phyloP scores from a whole-genome alignment of 2,888 invertebrate species.

The Napeogenes sylphis region DNA sequence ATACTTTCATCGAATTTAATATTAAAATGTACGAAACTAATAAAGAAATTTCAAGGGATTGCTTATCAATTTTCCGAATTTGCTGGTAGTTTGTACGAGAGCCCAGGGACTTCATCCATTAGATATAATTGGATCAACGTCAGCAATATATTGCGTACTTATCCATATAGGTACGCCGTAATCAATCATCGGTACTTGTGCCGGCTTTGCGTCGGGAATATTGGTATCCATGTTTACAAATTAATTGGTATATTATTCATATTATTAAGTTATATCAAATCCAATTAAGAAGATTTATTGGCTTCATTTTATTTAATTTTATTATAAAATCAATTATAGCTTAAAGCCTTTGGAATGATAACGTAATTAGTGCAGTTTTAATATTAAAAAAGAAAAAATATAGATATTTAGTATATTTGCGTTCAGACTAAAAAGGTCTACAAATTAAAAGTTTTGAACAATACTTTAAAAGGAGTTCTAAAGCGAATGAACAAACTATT shows the following conservation, averaged over 20 bases:
- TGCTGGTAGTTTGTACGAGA: slow-evolving; percentile 30
- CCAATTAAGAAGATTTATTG: too few species aligned
- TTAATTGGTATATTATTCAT: background rate
- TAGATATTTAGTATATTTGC: too few species aligned
- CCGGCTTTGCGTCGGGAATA: slow-evolving; percentile 1
- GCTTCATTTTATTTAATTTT: too few species aligned
- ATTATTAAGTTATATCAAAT: too few species aligned
- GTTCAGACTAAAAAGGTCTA: too few species aligned
- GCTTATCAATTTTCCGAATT: slow-evolving; percentile 40
- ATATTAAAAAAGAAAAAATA: too few species aligned
- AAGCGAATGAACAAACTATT: too few species aligned
- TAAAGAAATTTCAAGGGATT: slow-evolving; percentile 10
- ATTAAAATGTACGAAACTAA: slow-evolving; percentile 3
- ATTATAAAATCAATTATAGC: too few species aligned
- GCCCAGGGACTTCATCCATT: slow-evolving; percentile 59
- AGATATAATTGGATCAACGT: slow-evolving; percentile 64
- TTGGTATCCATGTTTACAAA: slow-evolving; percentile 6
- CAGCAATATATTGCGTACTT: slow-evolving; percentile 38
- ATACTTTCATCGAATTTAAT: background rate
- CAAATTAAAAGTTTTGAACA: too few species aligned
- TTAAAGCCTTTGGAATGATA: too few species aligned
- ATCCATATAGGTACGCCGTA: slow-evolving; percentile 31
- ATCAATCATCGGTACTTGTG: slow-evolving; percentile 43
- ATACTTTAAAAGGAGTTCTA: too few species aligned
- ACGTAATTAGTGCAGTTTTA: too few species aligned